Evolutionary conservation across 2,797 vertebrate genomes (phyloP), one percentile per base, ranked within the genome.

Genomic region (Apogon talboti): DNA sequence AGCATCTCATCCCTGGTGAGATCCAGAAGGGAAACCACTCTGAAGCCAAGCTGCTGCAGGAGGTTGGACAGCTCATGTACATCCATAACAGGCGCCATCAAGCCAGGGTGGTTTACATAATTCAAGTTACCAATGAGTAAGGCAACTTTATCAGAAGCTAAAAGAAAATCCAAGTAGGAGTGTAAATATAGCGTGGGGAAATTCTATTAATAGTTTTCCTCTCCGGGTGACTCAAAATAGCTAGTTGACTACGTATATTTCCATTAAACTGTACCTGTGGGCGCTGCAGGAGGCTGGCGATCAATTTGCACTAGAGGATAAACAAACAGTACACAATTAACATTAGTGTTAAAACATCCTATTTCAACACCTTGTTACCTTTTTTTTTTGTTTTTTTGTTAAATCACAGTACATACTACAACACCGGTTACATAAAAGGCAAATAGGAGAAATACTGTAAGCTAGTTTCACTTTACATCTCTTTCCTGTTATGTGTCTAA

Each of bases 71-170:
- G 90, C 81, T 96, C 93, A 41, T 94, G 95, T 12, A 96, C 96
- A 24, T 97, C 96, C 70, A 89, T 94, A 48, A 93, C 44, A 0
- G 96, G 96, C n/a, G 96, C 96, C 91, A 95, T 76, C 49, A 97
- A 86, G 70, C 83, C 83, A 2, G 93, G 94, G 67, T 96, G 94
- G 76, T 94, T 81, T 51, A 78, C 79, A 87, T 97, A 97, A 74
- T 88, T 89, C 71, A 96, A 87, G 85, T 97, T 97, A 57, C 96
- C 96, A 65, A 97, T 96, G 43, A 97, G 42, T 62, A 97, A 88
- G 0, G 96, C 96, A 44, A 96, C 93, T 88, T 97, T 97, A 79
- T 95, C 96, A 24, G 93, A 93, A 35, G 96, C 96, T 97, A 45
- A 58, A 21, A 77, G 33, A 68, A 67, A 52, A 40, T 12, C 3